Evolutionary conservation across 64 coral and sea anemone species (phyloP).

Genomic region (Hydrozoanthus tunicans): DNA sequence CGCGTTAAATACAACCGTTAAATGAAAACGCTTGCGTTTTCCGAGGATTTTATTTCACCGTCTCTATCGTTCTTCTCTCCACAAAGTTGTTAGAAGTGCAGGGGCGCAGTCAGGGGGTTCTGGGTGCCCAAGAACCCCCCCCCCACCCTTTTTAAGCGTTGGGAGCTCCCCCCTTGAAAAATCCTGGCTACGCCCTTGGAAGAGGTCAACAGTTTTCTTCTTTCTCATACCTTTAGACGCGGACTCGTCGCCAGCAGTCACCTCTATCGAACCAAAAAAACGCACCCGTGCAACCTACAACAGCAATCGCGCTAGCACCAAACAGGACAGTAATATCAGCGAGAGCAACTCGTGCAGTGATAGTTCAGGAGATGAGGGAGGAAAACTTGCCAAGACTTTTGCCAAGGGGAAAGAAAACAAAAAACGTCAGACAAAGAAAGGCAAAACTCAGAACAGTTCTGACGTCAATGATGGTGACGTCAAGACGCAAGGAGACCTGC

Average conservation of each 20-base stretch:
- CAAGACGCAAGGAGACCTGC: not conserved
- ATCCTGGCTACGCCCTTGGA: too few species aligned
- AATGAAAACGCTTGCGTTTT: too few species aligned
- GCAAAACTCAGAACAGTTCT: slow-evolving; percentile 1
- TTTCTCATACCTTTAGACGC: slow-evolving; percentile 31
- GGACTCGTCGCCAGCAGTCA: slow-evolving; percentile 20
- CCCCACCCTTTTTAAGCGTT: too few species aligned
- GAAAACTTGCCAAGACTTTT: not conserved
- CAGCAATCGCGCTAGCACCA: not conserved
- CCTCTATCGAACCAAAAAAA: slow-evolving; percentile 30
- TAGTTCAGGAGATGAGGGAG: slow-evolving; percentile 25
- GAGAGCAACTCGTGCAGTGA: slow-evolving; percentile 53
- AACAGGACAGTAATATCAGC: slow-evolving; percentile 14
- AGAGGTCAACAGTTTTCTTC: not conserved
- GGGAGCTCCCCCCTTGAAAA: too few species aligned
- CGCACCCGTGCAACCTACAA: not conserved
- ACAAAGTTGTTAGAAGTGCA: too few species aligned
- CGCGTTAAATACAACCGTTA: too few species aligned
- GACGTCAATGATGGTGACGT: slow-evolving; percentile 13
- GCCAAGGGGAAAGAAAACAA: not conserved
- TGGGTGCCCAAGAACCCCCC: too few species aligned
- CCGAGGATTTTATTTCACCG: too few species aligned
- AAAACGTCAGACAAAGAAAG: slow-evolving; percentile 3
- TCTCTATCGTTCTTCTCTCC: too few species aligned
- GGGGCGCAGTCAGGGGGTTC: too few species aligned